Evolutionary conservation across 1,140 invertebrate genomes (phyloP).

Genomic region (Helicorthomorpha holstii): DNA sequence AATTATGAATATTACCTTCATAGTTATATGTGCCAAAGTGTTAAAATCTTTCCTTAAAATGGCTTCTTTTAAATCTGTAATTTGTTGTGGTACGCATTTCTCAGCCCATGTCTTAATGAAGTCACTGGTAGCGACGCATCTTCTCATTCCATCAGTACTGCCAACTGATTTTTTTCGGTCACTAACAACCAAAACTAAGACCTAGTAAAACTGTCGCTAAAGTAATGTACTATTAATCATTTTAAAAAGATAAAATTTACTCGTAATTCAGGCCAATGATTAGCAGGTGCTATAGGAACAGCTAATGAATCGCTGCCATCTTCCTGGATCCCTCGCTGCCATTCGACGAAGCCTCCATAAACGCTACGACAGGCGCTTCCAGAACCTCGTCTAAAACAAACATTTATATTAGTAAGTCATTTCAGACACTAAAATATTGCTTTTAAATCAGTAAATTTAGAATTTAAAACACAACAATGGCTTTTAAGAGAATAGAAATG

Average conservation of each 20-base stretch:
- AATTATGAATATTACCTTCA: constrained; percentile 37
- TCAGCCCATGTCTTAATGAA: constrained; percentile 57
- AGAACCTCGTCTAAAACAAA: constrained; percentile 65
- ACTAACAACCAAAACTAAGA: constrained; percentile 38
- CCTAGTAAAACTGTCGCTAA: neutral
- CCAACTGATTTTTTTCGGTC: constrained; percentile 68
- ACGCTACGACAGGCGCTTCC: constrained; percentile 94
- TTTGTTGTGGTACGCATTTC: constrained; percentile 48
- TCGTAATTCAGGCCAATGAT: constrained; percentile 81
- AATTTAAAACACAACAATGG: too few relatives aligned
- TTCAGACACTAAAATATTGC: too few relatives aligned
- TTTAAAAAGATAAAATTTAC: constrained; percentile 73
- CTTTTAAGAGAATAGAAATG: too few relatives aligned
- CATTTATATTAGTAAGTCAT: too few relatives aligned
- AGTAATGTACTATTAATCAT: neutral
- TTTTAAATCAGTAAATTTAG: too few relatives aligned
- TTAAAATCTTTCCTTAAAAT: constrained; percentile 66
- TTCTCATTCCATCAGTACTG: constrained; percentile 84
- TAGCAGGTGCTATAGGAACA: constrained; percentile 39
- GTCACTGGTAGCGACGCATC: constrained; percentile 58
- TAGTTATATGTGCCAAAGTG: constrained; percentile 80
- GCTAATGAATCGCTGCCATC: constrained; percentile 73
- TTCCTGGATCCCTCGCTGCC: constrained; percentile 50
- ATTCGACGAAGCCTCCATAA: constrained; percentile 82
- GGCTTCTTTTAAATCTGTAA: constrained; percentile 50